These are phyloP conservation scores for Trematomus loennbergii DNA, from an alignment of 2,113 vertebrate genomes.

Conservation along the genomic window DNA sequence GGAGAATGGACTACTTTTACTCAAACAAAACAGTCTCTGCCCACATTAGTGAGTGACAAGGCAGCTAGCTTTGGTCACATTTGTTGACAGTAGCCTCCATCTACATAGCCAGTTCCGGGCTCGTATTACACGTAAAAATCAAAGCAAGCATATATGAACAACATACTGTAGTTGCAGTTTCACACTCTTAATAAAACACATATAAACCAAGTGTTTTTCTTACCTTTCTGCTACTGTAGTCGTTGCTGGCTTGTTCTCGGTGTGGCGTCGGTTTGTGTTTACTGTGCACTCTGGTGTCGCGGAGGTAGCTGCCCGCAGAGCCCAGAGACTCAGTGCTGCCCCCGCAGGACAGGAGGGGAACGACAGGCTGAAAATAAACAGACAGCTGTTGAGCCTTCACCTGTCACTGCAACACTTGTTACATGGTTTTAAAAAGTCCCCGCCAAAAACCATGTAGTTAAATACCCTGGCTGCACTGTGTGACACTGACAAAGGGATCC, in stretches of 20 bases:
- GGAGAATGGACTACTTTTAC: background rate
- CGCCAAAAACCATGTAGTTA: slow-evolving; percentile 20
- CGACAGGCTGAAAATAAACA: background rate
- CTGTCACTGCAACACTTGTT: slow-evolving; percentile 39
- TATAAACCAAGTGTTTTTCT: background rate
- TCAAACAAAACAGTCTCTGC: background rate
- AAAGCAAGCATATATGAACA: fast-evolving
- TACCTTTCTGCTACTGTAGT: slow-evolving; percentile 33
- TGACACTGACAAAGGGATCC: slow-evolving; percentile 6
- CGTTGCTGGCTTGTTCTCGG: background rate
- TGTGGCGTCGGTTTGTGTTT: slow-evolving; percentile 46
- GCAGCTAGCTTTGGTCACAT: background rate
- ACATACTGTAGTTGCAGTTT: fast-evolving
- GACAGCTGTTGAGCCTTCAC: slow-evolving; percentile 33
- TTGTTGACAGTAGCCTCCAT: background rate
- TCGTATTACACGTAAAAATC: background rate
- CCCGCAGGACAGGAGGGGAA: slow-evolving; percentile 61
- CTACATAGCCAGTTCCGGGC: slow-evolving; percentile 5
- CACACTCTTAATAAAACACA: fast-evolving
- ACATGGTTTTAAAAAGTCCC: slow-evolving; percentile 20
- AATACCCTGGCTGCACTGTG: background rate
- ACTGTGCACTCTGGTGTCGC: slow-evolving; percentile 27
- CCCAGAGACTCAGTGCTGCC: slow-evolving; percentile 31
- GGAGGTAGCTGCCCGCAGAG: background rate
- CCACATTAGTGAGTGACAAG: background rate